These are phyloP conservation scores for Pseudotriccus pelzelni DNA, from an alignment of 2,797 vertebrate species.

Conservation along the genomic window DNA sequence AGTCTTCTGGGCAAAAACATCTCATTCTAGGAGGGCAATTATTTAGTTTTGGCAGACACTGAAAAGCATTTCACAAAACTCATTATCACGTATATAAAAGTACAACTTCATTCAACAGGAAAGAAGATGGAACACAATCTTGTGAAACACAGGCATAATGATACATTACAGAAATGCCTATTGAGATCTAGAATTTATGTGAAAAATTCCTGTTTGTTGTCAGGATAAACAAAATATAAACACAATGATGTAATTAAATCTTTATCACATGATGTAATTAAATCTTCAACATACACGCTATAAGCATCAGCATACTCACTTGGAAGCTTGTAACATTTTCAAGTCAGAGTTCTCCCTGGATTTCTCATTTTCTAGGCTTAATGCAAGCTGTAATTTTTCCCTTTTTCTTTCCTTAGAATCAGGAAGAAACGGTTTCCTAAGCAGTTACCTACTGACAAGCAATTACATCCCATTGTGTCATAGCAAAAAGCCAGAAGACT, in stretches of 20 bases:
- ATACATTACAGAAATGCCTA: neutral
- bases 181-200: neutral
- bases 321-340: neutral
- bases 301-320: neutral
- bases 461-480: conserved; percentile 1
- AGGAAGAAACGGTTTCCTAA: neutral
- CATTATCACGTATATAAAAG: neutral
- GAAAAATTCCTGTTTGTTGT: neutral
- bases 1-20: neutral
- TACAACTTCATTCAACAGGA: neutral
- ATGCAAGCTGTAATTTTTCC: neutral
- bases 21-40: neutral
- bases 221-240: neutral
- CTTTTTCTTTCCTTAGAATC: neutral
- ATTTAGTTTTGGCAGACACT: neutral
- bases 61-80: neutral
- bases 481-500: neutral
- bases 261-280: neutral
- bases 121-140: neutral
- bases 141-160: neutral
- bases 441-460: conserved; percentile 9
- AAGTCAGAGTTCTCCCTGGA: neutral
- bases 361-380: neutral
- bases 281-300: neutral
- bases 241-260: neutral